Conservation (phyloP, 2,888 invertebrate genomes). For the Meloe dianella region DNA sequence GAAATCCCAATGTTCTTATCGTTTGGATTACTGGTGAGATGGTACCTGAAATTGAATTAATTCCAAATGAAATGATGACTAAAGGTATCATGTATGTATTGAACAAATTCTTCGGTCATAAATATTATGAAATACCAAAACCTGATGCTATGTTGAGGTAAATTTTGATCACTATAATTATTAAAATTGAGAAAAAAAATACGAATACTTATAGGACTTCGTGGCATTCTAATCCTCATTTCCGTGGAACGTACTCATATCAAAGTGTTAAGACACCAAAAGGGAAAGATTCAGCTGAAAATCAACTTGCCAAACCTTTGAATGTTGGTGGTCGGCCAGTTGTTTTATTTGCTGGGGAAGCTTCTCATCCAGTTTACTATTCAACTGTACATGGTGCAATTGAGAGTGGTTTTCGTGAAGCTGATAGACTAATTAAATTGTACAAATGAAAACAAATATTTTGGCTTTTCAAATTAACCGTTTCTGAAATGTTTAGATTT, state of each 20-base stretch:
- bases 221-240: conserved; percentile 43
- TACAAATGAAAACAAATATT: conserved; percentile 17
- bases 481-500: too few relatives aligned
- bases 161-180: too few relatives aligned
- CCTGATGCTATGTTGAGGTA: conserved; percentile 53
- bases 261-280: conserved; percentile 36
- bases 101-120: conserved; percentile 61
- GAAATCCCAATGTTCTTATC: conserved; percentile 66
- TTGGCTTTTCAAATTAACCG: too few relatives aligned
- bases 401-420: conserved; percentile 26
- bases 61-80: conserved; percentile 62
- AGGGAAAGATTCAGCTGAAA: conserved; percentile 16
- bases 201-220: conserved; percentile 34
- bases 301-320: conserved; percentile 21
- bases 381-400: conserved; percentile 30
- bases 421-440: conserved; percentile 27
- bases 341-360: conserved; percentile 29
- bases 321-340: conserved; percentile 19
- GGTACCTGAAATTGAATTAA: conserved; percentile 67
- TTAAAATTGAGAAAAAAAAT: conserved; percentile 2
- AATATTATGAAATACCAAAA: conserved; percentile 58
- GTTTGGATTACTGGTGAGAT: conserved; percentile 71
- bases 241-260: conserved; percentile 43
- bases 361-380: conserved; percentile 24
- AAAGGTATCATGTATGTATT: conserved; percentile 61